Conservation (phyloP, 2,113 vertebrate species). For the chimpanzee (Pan troglodytes) region DNA sequence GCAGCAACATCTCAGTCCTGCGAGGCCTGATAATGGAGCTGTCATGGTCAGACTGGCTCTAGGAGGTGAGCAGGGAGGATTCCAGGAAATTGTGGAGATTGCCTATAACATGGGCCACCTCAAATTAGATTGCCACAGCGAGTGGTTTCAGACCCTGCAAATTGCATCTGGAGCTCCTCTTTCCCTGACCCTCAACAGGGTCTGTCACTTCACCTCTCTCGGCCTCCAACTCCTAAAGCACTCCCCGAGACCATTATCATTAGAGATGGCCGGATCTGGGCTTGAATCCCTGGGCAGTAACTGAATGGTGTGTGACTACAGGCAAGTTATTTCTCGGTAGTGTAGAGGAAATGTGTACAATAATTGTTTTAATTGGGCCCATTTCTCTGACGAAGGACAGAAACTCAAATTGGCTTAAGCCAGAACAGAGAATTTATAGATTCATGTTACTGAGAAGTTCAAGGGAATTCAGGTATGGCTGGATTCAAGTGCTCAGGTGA, state of each 20-base stretch:
- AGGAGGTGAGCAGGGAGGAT: neutral
- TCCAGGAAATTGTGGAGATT: neutral
- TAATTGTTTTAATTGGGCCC: neutral
- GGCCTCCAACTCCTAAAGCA: neutral
- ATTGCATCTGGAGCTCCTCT: neutral
- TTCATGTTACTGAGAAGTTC: neutral
- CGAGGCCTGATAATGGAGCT: neutral
- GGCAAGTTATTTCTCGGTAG: neutral
- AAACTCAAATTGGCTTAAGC: neutral
- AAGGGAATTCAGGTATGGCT: neutral
- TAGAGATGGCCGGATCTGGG: neutral
- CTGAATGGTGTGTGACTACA: fast-evolving
- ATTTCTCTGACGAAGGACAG: neutral
- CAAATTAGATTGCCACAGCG: neutral
- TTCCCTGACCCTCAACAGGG: neutral
- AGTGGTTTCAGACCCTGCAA: neutral
- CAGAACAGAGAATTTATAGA: neutral
- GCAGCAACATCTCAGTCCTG: neutral
- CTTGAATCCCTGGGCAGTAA: neutral
- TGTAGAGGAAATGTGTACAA: neutral
- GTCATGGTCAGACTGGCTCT: neutral
- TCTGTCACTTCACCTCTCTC: neutral
- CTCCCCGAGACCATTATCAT: neutral
- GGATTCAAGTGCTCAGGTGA: neutral
- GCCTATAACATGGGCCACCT: neutral